A percentile compares a stretch with the other conserved stretches of the same genome.
These are phyloP conservation scores for Ormyrus pomaceus DNA, from an alignment of 2,888 invertebrate genomes.

Conservation along the genomic window DNA sequence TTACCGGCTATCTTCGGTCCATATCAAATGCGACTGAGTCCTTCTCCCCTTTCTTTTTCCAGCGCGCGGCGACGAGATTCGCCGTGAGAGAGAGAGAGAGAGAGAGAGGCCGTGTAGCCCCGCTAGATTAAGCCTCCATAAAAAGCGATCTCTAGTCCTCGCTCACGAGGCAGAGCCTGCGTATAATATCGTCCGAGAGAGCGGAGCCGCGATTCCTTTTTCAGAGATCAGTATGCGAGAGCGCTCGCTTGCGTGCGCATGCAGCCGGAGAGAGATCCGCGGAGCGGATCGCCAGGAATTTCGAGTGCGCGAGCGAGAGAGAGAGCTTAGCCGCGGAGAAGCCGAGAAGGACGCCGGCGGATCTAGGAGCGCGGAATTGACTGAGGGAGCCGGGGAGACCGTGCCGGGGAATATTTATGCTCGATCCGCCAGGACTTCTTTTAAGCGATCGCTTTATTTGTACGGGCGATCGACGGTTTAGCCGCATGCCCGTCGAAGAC, in stretches of 20 bases:
- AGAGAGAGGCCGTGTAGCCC: too few relatives aligned
- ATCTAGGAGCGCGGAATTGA: neutral
- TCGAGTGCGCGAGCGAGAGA: constrained; percentile 8
- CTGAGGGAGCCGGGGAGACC: neutral
- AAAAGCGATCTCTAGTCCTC: too few relatives aligned
- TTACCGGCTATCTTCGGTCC: constrained; percentile 74
- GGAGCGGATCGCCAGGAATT: constrained; percentile 29
- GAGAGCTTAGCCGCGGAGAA: neutral
- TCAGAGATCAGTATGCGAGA: neutral
- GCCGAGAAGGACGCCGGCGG: too few relatives aligned
- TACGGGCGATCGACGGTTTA: too few relatives aligned
- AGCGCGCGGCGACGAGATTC: neutral
- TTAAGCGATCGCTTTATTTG: too few relatives aligned
- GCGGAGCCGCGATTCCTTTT: too few relatives aligned
- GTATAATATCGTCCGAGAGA: neutral
- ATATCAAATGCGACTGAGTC: constrained; percentile 73
- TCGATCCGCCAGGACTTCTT: neutral
- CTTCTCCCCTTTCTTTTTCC: constrained; percentile 59
- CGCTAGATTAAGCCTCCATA: too few relatives aligned
- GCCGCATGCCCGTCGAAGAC: too few relatives aligned
- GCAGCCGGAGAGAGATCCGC: neutral
- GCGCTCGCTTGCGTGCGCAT: neutral
- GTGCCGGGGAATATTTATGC: constrained; percentile 29
- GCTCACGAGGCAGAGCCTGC: too few relatives aligned
- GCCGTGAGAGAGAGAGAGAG: neutral